A percentile compares a stretch with the other conserved stretches of the same genome.
Evolutionary conservation across 2,797 vertebrate genomes (phyloP).

Genomic region (Betta splendens): DNA sequence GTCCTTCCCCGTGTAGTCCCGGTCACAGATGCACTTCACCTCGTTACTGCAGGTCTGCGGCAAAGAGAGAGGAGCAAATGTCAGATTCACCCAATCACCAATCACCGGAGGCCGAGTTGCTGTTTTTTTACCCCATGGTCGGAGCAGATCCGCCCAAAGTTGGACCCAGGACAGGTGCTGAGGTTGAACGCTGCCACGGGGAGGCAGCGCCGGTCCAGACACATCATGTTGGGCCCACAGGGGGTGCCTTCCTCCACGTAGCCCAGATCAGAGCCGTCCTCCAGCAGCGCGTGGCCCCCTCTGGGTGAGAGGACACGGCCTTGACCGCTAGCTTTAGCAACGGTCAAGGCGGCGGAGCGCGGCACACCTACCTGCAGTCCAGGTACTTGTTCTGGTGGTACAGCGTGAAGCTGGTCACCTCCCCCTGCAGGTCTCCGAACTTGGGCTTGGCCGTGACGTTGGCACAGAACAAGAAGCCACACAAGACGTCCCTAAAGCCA

Average conservation of each 20-base stretch:
- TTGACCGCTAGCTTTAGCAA: no score
- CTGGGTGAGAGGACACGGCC: no score
- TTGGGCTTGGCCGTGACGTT: conserved; percentile 88
- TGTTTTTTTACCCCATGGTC: conserved; percentile 86
- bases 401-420: conserved; percentile 92
- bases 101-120: background rate
- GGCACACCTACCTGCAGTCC: conserved; percentile 88
- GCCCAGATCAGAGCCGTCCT: conserved; percentile 91
- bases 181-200: conserved; percentile 91
- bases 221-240: conserved; percentile 95
- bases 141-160: conserved; percentile 85
- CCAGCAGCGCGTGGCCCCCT: conserved; percentile 91
- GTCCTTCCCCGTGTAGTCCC: conserved; percentile 94
- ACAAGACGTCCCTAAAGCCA: conserved; percentile 87
- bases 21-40: conserved; percentile 93
- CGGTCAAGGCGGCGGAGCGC: no score
- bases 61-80: background rate
- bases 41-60: conserved; percentile 92
- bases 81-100: no score
- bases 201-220: conserved; percentile 91
- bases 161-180: conserved; percentile 88
- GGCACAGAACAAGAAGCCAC: conserved; percentile 91
- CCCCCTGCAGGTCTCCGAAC: conserved; percentile 89
- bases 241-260: conserved; percentile 93
- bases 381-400: conserved; percentile 94